Percentiles rank a stretch among this genome's conserved stretches.
phyloP scores from a whole-genome alignment of 2,113 vertebrate genomes.

The Gadus chalcogrammus region DNA sequence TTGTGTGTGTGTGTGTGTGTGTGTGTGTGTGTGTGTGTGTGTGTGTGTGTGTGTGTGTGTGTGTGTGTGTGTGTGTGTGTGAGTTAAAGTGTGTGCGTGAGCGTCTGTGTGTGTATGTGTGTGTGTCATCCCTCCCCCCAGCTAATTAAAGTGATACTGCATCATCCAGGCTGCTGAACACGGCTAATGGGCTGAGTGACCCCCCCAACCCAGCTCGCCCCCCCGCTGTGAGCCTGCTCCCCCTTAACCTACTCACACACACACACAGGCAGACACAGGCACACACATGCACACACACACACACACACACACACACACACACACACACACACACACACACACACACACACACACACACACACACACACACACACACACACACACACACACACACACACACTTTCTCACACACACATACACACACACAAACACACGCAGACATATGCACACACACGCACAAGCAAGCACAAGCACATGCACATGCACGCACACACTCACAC shows the following conservation, averaged over 20 bases:
- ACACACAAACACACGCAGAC: constrained; percentile 16
- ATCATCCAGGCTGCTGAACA: neutral
- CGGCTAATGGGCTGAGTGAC: neutral
- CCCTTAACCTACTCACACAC: neutral
- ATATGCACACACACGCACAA: neutral
- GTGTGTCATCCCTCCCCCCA: too few relatives aligned
- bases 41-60: too few relatives aligned
- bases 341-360: neutral
- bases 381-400: neutral
- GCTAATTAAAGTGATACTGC: neutral
- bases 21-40: too few relatives aligned
- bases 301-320: constrained; percentile 17
- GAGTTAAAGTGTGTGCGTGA: too few relatives aligned
- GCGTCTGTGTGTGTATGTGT: too few relatives aligned
- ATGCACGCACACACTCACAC: constrained; percentile 12
- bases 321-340: neutral
- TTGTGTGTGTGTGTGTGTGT: too few relatives aligned
- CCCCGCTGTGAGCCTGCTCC: neutral
- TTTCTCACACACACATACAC: neutral
- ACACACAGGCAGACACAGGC: neutral
- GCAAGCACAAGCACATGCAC: neutral
- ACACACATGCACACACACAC: neutral
- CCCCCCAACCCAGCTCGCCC: neutral
- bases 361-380: neutral
- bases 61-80: too few relatives aligned